Percentiles rank a stretch among this genome's conserved stretches.
phyloP scores from a whole-genome alignment of 2,797 vertebrate species.

The Takifugu rubripes region DNA sequence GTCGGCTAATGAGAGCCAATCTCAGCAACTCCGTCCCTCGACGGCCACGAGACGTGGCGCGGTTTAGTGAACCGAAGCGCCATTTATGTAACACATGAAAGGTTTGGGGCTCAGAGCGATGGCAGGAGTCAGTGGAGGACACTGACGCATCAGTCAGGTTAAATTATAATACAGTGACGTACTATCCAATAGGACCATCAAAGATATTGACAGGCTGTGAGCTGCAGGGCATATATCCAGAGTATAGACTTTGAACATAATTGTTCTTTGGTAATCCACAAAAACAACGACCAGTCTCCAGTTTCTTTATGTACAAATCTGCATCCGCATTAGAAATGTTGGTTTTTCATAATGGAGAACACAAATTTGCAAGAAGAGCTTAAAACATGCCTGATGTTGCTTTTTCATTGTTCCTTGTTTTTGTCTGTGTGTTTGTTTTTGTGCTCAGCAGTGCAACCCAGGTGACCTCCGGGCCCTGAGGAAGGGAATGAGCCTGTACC shows the following conservation, averaged over 20 bases:
- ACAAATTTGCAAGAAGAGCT: neutral
- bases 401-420: constrained; percentile 5
- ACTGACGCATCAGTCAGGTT: too few species aligned
- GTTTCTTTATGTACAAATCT: too few species aligned
- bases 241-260: too few species aligned
- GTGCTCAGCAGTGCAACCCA: constrained; percentile 77
- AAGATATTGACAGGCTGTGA: too few species aligned
- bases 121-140: constrained; percentile 1
- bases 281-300: too few species aligned
- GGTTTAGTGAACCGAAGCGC: constrained; percentile 3
- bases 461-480: constrained; percentile 87
- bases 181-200: too few species aligned
- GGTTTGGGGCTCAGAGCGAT: constrained; percentile 3
- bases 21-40: constrained; percentile 12
- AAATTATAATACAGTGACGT: too few species aligned
- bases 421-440: constrained; percentile 28
- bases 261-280: too few species aligned
- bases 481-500: constrained; percentile 90
- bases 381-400: neutral
- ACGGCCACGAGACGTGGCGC: constrained; percentile 6
- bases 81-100: constrained; percentile 23
- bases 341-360: too few species aligned
- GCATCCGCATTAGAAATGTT: too few species aligned
- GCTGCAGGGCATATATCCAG: too few species aligned
- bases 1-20: constrained; percentile 55